These are phyloP conservation scores for Limnephilus lunatus DNA, from an alignment of 2,888 invertebrate genomes.

Conservation along the genomic window DNA sequence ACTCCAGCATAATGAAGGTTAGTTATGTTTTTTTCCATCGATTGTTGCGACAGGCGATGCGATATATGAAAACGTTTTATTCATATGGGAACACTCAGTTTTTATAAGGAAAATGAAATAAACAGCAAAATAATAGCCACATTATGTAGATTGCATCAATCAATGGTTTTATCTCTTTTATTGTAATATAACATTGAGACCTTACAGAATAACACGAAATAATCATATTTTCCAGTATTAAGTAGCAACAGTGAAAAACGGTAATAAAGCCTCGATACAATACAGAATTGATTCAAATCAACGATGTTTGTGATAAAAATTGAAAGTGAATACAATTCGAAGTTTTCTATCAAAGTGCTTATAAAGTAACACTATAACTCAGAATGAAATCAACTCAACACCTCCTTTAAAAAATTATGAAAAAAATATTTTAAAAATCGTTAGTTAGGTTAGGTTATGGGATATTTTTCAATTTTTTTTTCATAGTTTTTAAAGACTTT, in stretches of 20 bases:
- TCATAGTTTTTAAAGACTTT: too few relatives aligned
- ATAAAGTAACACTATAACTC: too few relatives aligned
- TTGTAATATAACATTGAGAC: neutral
- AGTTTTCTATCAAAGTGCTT: neutral
- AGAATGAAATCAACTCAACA: too few relatives aligned
- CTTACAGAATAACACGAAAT: neutral
- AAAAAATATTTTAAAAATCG: too few relatives aligned
- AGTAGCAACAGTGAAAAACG: neutral
- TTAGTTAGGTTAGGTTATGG: too few relatives aligned
- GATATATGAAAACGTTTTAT: neutral
- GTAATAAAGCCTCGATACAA: neutral
- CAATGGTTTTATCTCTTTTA: neutral
- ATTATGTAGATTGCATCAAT: neutral
- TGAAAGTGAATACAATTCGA: neutral
- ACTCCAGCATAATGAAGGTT: neutral
- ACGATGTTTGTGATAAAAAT: neutral
- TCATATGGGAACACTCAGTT: neutral
- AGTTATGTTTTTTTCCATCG: neutral
- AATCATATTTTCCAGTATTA: neutral
- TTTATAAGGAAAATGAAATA: neutral
- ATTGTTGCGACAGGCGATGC: neutral
- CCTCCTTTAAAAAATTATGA: too few relatives aligned
- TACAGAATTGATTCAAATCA: neutral
- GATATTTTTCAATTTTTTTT: too few relatives aligned
- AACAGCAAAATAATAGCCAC: neutral